These are phyloP conservation scores for Sycophaga agraensis DNA, from an alignment of 1,140 invertebrate species.

Conservation along the genomic window DNA sequence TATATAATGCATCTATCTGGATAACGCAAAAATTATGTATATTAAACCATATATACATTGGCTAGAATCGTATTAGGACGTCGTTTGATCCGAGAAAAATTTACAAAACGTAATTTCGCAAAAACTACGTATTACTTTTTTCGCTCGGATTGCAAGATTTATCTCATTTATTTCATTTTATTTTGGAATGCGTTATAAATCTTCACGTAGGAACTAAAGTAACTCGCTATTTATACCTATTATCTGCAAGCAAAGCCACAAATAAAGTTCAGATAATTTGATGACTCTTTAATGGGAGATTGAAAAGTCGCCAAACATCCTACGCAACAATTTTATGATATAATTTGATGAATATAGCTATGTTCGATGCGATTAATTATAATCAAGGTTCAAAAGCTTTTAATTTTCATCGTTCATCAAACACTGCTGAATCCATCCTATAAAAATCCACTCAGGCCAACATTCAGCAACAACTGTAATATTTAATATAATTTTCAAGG, in stretches of 20 bases:
- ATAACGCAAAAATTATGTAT: constrained; percentile 11
- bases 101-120: constrained; percentile 1
- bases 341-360: constrained; percentile 1
- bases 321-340: not conserved
- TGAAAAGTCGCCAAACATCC: too few species aligned
- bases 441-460: constrained; percentile 11
- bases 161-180: not conserved
- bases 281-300: not conserved
- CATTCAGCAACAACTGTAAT: constrained; percentile 8
- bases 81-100: not conserved
- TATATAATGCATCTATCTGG: constrained; percentile 13
- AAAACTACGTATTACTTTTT: not conserved
- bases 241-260: not conserved
- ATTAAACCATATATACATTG: not conserved
- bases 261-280: not conserved
- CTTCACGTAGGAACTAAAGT: not conserved
- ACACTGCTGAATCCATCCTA: constrained; percentile 3
- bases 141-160: not conserved
- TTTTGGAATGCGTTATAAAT: constrained; percentile 6
- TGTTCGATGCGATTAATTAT: not conserved
- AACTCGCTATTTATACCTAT: constrained; percentile 1
- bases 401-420: not conserved
- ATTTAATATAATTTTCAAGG: not conserved
- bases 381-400: not conserved
- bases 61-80: constrained; percentile 2